Conservation (phyloP, 2,888 invertebrate genomes). For the Pimpla rufipes region DNA sequence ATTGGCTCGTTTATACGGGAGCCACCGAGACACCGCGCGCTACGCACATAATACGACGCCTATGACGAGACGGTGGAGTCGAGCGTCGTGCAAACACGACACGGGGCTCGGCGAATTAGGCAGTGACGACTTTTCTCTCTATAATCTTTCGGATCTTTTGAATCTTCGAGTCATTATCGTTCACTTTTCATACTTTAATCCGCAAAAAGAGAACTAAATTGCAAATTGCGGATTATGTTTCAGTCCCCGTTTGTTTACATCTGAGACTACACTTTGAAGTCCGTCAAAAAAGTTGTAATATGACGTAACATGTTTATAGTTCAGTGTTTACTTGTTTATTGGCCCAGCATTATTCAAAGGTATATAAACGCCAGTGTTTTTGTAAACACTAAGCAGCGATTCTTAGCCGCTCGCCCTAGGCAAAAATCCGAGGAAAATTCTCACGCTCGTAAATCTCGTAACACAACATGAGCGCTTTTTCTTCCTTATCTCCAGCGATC, state of each 20-base stretch:
- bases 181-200: neutral
- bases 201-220: neutral
- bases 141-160: neutral
- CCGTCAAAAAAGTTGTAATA: too few species aligned
- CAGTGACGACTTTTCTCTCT: neutral
- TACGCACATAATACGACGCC: slow-evolving; percentile 21
- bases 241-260: too few species aligned
- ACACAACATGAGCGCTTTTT: neutral
- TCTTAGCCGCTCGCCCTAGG: neutral
- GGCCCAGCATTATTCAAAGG: too few species aligned
- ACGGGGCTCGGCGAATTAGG: slow-evolving; percentile 3
- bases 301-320: too few species aligned
- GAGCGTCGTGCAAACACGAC: slow-evolving; percentile 19
- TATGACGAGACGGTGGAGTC: neutral
- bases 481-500: neutral
- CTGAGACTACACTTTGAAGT: too few species aligned
- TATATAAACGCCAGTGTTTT: too few species aligned
- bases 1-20: slow-evolving; percentile 82
- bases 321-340: too few species aligned
- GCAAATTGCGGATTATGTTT: neutral
- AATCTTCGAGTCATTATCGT: neutral
- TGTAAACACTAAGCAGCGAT: neutral
- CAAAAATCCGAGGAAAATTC: neutral
- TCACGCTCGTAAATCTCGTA: neutral
- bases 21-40: slow-evolving; percentile 7